Percentiles rank a stretch among this genome's conserved stretches.
Conservation (phyloP, 2,888 invertebrate species). For the Drosophila phalerata region DNA sequence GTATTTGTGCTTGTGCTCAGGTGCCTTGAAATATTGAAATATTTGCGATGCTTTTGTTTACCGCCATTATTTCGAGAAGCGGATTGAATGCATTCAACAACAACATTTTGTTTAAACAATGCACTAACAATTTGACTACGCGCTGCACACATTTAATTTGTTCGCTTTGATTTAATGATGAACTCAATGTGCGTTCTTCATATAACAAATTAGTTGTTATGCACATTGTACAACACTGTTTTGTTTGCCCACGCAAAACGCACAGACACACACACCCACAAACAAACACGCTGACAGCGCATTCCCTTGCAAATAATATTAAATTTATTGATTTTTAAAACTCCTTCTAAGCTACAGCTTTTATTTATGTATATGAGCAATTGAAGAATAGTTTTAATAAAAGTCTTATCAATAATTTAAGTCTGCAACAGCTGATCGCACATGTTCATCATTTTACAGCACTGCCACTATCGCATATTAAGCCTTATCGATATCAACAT, state of each 20-base stretch:
- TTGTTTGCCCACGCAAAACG: conserved; percentile 14
- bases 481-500: too few species aligned
- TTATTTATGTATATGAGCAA: too few species aligned
- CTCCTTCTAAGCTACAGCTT: not conserved
- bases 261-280: not conserved
- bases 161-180: conserved; percentile 31
- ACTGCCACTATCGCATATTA: conserved; percentile 1
- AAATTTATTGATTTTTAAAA: not conserved
- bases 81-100: conserved; percentile 21
- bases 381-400: conserved; percentile 4
- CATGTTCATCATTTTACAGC: conserved; percentile 11
- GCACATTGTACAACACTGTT: conserved; percentile 43
- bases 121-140: conserved; percentile 52
- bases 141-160: conserved; percentile 69
- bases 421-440: conserved; percentile 46
- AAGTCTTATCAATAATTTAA: not conserved
- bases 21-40: conserved; percentile 6
- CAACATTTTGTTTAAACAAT: conserved; percentile 61
- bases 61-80: conserved; percentile 9
- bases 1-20: conserved; percentile 17
- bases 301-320: not conserved
- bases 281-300: too few species aligned
- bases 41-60: conserved; percentile 5
- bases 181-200: conserved; percentile 31
- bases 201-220: conserved; percentile 56